A percentile compares a stretch with the other conserved stretches of the same genome.
These are phyloP conservation scores for Stegodyphus dumicola DNA, from an alignment of 1,140 invertebrate genomes.

Conservation along the genomic window DNA sequence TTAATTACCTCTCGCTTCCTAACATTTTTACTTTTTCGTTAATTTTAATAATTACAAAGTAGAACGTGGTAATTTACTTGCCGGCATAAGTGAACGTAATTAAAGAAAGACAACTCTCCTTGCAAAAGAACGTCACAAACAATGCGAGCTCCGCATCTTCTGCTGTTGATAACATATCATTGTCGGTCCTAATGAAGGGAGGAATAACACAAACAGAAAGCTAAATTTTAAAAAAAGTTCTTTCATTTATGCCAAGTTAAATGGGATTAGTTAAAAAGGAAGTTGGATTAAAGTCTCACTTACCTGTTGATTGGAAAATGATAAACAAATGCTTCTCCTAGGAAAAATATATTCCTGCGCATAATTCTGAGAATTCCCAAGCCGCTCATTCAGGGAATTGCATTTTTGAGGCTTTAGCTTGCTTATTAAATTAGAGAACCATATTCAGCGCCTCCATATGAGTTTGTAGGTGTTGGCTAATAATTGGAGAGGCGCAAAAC, in stretches of 20 bases:
- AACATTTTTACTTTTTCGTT: slow-evolving; percentile 39
- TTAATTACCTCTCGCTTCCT: slow-evolving; percentile 25
- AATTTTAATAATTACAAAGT: slow-evolving; percentile 55
- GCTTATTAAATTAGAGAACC: slow-evolving; percentile 33
- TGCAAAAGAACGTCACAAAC: slow-evolving; percentile 5
- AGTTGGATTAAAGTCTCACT: slow-evolving; percentile 46
- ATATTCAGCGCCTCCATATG: too few species aligned
- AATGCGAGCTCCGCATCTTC: not conserved
- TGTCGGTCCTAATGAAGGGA: slow-evolving; percentile 34
- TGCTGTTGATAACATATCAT: slow-evolving; percentile 42
- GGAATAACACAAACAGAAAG: not conserved
- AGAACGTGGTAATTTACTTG: slow-evolving; percentile 32
- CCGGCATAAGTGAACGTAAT: slow-evolving; percentile 40
- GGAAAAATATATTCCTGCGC: not conserved
- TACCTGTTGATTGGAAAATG: slow-evolving; percentile 52
- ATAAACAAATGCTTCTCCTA: slow-evolving; percentile 16
- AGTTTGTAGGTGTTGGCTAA: too few species aligned
- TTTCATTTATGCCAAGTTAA: slow-evolving; percentile 21
- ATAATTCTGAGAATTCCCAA: slow-evolving; percentile 2
- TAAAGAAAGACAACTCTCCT: slow-evolving; percentile 43
- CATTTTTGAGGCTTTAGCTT: slow-evolving; percentile 48
- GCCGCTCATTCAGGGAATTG: slow-evolving; percentile 24
- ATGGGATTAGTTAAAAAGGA: slow-evolving; percentile 56
- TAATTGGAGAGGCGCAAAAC: too few species aligned
- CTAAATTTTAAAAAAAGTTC: too few species aligned